A percentile compares a stretch with the other conserved stretches of the same genome.
Evolutionary conservation across 2,797 vertebrate species (phyloP).

Genomic region (Sorex maritimensis): DNA sequence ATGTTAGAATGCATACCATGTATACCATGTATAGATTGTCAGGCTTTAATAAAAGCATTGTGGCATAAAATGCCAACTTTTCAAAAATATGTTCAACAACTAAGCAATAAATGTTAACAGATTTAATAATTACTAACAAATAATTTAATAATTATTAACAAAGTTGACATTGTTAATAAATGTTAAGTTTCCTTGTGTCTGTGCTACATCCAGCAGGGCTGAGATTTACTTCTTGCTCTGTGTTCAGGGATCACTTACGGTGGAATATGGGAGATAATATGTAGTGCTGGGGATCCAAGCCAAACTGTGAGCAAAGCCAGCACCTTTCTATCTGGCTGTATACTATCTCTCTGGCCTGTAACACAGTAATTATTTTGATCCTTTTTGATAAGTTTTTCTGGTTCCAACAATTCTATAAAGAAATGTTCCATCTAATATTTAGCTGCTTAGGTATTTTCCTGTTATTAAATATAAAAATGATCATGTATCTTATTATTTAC

Average conservation of each 20-base stretch:
- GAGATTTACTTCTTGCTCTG: too few relatives aligned
- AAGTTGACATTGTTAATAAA: too few relatives aligned
- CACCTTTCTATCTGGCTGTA: too few relatives aligned
- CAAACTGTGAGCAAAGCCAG: too few relatives aligned
- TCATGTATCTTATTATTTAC: conserved; percentile 30
- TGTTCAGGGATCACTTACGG: too few relatives aligned
- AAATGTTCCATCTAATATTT: conserved; percentile 35
- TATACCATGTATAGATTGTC: not conserved
- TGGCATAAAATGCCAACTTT: conserved; percentile 39
- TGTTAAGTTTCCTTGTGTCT: too few relatives aligned
- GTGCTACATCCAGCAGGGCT: too few relatives aligned
- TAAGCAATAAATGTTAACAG: conserved; percentile 46
- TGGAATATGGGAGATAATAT: too few relatives aligned
- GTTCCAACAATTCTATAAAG: conserved; percentile 37
- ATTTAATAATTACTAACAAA: too few relatives aligned
- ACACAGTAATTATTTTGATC: conserved; percentile 7
- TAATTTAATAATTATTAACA: too few relatives aligned
- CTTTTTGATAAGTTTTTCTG: not conserved
- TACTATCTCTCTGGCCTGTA: too few relatives aligned
- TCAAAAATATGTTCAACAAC: conserved; percentile 33
- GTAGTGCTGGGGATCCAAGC: too few relatives aligned
- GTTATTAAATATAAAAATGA: conserved; percentile 22
- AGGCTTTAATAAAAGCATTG: conserved; percentile 40
- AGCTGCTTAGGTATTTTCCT: conserved; percentile 37
- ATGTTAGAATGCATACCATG: conserved; percentile 8